Percentiles rank a stretch among this genome's conserved stretches.
Evolutionary conservation across 2,113 vertebrate species (phyloP).

Genomic region (Ceyx cyanopectus): DNA sequence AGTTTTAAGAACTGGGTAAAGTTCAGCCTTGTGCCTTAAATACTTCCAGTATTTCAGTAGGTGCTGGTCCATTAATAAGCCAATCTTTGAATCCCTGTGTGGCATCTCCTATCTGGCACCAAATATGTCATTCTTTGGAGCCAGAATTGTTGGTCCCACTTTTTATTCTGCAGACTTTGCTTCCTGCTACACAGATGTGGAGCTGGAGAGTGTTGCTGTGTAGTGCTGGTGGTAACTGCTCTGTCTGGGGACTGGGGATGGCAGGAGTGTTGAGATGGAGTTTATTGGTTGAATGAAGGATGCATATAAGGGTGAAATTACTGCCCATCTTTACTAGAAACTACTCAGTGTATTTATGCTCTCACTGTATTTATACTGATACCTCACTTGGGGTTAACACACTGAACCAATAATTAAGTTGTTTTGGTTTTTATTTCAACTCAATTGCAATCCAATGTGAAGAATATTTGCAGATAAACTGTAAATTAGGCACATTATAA

Average conservation of each 20-base stretch:
- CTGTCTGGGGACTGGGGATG: background rate
- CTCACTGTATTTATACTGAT: background rate
- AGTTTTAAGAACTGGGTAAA: background rate
- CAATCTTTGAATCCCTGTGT: background rate
- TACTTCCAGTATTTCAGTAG: background rate
- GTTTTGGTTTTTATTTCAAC: background rate
- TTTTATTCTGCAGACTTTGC: background rate
- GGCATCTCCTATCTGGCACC: background rate
- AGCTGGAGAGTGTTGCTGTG: background rate
- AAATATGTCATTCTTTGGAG: background rate
- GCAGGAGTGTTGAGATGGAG: background rate
- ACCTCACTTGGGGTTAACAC: background rate
- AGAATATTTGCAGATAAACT: background rate
- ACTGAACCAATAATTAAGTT: background rate
- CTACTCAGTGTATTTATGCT: background rate
- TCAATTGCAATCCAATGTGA: background rate
- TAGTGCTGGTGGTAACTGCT: background rate
- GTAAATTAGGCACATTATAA: background rate
- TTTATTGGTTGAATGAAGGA: background rate
- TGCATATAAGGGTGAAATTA: background rate
- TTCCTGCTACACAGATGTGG: background rate
- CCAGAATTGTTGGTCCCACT: background rate
- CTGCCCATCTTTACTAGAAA: background rate
- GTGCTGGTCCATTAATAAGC: background rate
- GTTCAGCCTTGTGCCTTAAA: background rate